Evolutionary conservation across 2,797 vertebrate species (phyloP).

Genomic region (Acipenser ruthenus): DNA sequence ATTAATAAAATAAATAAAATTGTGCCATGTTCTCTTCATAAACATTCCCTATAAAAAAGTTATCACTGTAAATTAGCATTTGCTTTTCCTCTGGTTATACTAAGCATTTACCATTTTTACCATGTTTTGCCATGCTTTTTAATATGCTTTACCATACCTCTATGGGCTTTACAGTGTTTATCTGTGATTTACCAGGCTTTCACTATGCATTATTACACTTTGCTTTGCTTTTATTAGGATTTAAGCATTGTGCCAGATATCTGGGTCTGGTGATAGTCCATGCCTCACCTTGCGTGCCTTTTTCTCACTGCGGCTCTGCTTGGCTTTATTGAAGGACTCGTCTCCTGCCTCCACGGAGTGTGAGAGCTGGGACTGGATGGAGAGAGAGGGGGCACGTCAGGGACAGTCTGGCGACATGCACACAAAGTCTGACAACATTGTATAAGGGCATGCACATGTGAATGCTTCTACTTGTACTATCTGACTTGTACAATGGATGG

Average conservation of each 20-base stretch:
- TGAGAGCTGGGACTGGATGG: constrained; percentile 52
- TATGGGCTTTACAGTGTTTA: too few relatives aligned
- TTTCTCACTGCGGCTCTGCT: constrained; percentile 96
- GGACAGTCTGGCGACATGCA: background rate
- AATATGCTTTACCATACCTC: too few relatives aligned
- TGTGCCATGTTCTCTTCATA: too few relatives aligned
- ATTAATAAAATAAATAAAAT: too few relatives aligned
- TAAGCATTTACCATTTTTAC: too few relatives aligned
- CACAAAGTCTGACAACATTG: background rate
- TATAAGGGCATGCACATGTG: background rate
- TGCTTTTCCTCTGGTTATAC: too few relatives aligned
- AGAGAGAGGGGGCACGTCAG: background rate
- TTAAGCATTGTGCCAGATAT: constrained; percentile 1
- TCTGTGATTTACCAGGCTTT: too few relatives aligned
- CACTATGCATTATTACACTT: too few relatives aligned
- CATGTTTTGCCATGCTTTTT: too few relatives aligned
- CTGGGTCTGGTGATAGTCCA: constrained; percentile 1
- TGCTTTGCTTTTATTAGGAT: background rate
- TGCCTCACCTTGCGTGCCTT: constrained; percentile 88
- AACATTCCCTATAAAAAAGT: too few relatives aligned
- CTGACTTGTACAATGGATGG: too few relatives aligned
- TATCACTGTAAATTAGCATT: too few relatives aligned
- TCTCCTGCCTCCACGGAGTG: constrained; percentile 60
- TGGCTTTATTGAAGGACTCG: constrained; percentile 77
- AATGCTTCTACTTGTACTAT: background rate